Evolutionary conservation across 2,113 vertebrate genomes (phyloP).

Genomic region (Poeciliopsis occidentalis): DNA sequence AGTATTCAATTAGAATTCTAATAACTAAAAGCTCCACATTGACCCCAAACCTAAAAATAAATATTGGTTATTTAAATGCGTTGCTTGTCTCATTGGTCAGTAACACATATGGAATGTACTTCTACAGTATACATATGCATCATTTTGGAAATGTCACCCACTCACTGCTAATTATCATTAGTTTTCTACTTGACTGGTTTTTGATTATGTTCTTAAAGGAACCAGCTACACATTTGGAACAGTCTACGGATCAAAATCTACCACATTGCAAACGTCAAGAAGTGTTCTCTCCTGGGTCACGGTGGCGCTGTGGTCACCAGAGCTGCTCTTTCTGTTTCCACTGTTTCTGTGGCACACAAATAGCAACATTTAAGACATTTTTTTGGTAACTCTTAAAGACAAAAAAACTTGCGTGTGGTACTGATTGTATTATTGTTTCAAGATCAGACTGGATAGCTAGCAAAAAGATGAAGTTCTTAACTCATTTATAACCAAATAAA

Average conservation of each 20-base stretch:
- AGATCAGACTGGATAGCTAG: neutral
- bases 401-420: neutral
- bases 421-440: neutral
- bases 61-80: neutral
- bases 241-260: neutral
- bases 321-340: neutral
- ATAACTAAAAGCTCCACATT: neutral
- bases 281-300: neutral
- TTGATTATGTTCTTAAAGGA: neutral
- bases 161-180: neutral
- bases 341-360: conserved; percentile 36
- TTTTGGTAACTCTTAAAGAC: neutral
- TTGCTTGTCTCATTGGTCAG: neutral
- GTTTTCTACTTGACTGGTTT: neutral
- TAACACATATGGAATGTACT: neutral
- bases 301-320: neutral
- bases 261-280: conserved; percentile 5
- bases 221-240: neutral
- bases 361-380: neutral
- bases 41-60: neutral
- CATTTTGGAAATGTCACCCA: conserved; percentile 3
- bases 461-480: neutral
- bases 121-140: neutral
- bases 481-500: neutral
- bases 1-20: neutral